Evolutionary conservation across 2,888 invertebrate genomes (phyloP), one percentile per base, ranked within the genome.

Genomic region (Conops quadrifasciatus): DNA sequence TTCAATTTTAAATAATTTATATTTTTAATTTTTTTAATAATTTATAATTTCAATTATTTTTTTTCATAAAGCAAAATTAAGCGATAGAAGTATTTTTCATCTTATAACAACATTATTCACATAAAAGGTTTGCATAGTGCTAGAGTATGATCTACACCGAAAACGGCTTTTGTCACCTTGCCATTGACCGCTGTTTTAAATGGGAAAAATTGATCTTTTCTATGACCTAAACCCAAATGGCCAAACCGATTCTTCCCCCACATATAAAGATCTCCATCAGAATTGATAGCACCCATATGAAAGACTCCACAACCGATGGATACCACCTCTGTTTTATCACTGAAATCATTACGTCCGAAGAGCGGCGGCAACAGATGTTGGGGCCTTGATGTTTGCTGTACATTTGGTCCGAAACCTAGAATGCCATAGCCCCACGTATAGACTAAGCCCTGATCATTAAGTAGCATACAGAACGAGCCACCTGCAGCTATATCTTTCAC

Each of bases 401-500:
- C 91, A 68, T 89, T 87, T 0, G 97, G 97, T 0, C 98, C 98
- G 45, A 93, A 89, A 0, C 98, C 98, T 45, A 98, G 87, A 69
- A 97, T 88, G 45, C 98, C 98, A 83, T 89, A 97, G 5, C 98
- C 98, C 98, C 98, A 98, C 0, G 93, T 92, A 82, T 91, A 97
- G 0, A 94, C 95, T 30, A 94, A 89, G 0, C 96, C 96, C 74
- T 90, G 86, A 72, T 93, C 95, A 87, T 95, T 96, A 36, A 94
- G 87, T 7, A 92, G 88, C 82, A 93, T 88, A 84, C 97, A 97
- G 82, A 92, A 93, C 0, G 95, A 94, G 13, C 97, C 97, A 1
- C 95, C 95, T 4, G 94, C 87, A 0, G 95, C 95, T 56, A 95
- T 89, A 82, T 94, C 93, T 43, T 88, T 88, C 15, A 97, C 90